These are phyloP conservation scores for Eidolon dupreanum DNA, from an alignment of 2,797 vertebrate species.

Conservation along the genomic window DNA sequence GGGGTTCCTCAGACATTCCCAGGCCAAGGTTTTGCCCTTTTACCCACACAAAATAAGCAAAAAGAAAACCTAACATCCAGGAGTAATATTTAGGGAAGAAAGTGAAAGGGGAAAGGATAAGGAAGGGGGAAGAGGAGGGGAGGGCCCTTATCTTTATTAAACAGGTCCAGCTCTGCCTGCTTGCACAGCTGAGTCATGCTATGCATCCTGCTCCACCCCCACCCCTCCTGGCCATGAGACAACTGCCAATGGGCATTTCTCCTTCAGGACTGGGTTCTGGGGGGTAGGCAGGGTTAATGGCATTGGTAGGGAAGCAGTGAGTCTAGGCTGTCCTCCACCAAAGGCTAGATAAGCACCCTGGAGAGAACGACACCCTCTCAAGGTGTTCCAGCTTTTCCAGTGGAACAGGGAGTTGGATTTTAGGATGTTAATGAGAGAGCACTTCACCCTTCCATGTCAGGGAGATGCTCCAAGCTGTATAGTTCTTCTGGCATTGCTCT, in stretches of 20 bases:
- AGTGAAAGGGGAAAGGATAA: neutral
- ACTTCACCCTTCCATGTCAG: neutral
- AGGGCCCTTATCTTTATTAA: conserved; percentile 55
- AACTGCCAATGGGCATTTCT: neutral
- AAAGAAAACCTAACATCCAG: conserved; percentile 10
- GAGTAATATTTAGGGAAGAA: neutral
- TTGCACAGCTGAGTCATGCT: conserved; percentile 64
- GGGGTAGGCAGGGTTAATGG: neutral
- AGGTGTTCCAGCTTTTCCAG: neutral
- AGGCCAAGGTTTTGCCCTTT: neutral
- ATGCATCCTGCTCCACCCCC: neutral
- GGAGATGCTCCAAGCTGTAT: neutral
- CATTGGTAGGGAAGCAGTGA: neutral
- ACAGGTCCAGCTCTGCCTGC: conserved; percentile 32
- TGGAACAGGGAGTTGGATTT: neutral
- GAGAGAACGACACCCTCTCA: neutral
- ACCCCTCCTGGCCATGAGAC: neutral
- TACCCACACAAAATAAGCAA: neutral
- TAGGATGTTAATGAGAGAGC: neutral
- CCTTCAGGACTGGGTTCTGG: neutral
- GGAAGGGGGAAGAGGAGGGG: neutral
- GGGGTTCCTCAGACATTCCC: neutral
- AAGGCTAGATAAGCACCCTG: neutral
- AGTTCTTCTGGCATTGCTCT: neutral
- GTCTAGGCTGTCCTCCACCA: neutral